These are phyloP conservation scores for Toxostoma redivivum DNA, from an alignment of 2,113 vertebrate genomes.

Conservation along the genomic window DNA sequence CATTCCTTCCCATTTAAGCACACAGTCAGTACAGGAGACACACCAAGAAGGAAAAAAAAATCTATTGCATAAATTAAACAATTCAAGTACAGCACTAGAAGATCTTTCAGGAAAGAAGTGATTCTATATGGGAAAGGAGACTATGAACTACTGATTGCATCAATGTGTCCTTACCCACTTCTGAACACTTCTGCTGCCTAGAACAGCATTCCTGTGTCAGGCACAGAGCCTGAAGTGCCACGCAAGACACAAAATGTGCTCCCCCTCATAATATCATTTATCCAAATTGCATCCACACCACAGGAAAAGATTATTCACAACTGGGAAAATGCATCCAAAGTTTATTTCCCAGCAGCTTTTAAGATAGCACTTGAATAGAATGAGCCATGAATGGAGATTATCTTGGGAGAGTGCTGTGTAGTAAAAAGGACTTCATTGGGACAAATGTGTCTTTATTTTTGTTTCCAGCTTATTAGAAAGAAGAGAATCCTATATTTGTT, in stretches of 20 bases:
- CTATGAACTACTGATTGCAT: background rate
- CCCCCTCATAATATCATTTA: background rate
- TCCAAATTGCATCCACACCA: background rate
- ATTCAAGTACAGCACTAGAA: background rate
- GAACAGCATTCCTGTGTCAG: background rate
- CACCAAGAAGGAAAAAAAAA: background rate
- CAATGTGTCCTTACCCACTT: background rate
- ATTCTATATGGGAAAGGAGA: background rate
- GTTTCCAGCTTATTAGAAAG: background rate
- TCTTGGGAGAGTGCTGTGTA: background rate
- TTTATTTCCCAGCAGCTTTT: background rate
- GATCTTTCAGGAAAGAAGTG: background rate
- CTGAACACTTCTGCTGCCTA: background rate
- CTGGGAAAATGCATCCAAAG: background rate
- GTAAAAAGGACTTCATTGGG: fast-evolving
- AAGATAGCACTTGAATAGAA: background rate
- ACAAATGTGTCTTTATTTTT: background rate
- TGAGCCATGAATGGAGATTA: background rate
- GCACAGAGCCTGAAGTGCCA: fast-evolving
- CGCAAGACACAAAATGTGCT: background rate
- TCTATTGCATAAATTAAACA: background rate
- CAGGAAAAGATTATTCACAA: background rate
- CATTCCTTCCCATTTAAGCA: background rate
- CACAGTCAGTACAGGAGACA: background rate
- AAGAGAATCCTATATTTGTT: background rate